phyloP scores from a whole-genome alignment of 2,113 vertebrate species.

The Hemichromis elongatus region DNA sequence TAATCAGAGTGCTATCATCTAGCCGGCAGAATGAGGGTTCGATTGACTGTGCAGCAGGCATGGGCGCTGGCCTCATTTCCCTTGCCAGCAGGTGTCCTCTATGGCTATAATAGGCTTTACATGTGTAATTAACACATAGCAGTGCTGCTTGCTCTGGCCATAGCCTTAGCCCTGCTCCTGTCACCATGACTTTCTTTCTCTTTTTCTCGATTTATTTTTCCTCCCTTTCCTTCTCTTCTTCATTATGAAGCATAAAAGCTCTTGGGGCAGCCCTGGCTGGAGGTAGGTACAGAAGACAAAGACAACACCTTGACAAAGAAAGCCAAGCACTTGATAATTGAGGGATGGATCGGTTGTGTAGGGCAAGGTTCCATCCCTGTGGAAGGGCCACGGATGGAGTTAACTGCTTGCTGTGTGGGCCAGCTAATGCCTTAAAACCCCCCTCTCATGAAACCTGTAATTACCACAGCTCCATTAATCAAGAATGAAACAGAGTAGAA shows the following conservation, averaged over 20 bases:
- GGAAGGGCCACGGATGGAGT: conserved; percentile 44
- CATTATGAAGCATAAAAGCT: conserved; percentile 35
- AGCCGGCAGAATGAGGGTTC: conserved; percentile 68
- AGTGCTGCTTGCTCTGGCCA: conserved; percentile 57
- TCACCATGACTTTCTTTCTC: conserved; percentile 39
- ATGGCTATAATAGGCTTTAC: conserved; percentile 88
- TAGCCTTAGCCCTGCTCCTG: conserved; percentile 33
- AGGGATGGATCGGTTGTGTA: not conserved
- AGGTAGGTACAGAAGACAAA: conserved; percentile 69
- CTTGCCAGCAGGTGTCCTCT: conserved; percentile 91
- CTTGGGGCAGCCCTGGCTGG: conserved; percentile 34
- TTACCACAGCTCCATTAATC: conserved; percentile 80
- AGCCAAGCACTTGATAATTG: not conserved
- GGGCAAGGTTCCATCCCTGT: not conserved
- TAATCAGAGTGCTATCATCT: conserved; percentile 82
- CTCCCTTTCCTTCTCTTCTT: conserved; percentile 26
- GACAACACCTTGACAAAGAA: conserved; percentile 53
- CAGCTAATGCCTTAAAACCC: conserved; percentile 52
- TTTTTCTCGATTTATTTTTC: conserved; percentile 30
- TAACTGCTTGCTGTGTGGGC: conserved; percentile 68
- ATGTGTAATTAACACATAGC: conserved; percentile 95
- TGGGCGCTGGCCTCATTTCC: conserved; percentile 85
- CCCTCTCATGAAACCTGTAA: conserved; percentile 64
- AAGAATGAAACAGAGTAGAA: conserved; percentile 75
- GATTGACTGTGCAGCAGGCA: conserved; percentile 73